These are phyloP conservation scores for Neodiprion virginianus DNA, from an alignment of 1,140 invertebrate species.

Conservation along the genomic window DNA sequence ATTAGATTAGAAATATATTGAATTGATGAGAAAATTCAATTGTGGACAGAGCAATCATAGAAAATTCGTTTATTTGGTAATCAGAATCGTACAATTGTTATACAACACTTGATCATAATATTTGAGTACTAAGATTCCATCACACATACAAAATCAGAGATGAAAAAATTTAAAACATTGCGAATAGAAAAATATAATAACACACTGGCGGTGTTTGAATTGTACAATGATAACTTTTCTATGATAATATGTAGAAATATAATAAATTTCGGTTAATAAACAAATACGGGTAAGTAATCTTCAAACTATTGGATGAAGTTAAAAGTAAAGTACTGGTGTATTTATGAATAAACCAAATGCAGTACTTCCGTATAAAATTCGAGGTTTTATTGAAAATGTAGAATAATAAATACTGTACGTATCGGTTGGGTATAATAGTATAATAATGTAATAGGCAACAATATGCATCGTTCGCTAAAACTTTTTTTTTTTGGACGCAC, in stretches of 20 bases:
- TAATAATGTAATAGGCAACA: slow-evolving; percentile 38
- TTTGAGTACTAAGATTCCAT: slow-evolving; percentile 3
- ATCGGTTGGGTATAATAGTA: slow-evolving; percentile 14
- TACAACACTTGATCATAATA: slow-evolving; percentile 8
- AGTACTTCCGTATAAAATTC: not conserved
- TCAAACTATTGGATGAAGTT: not conserved
- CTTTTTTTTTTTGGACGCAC: slow-evolving; percentile 25
- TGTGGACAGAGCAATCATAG: slow-evolving; percentile 32
- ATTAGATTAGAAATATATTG: not conserved
- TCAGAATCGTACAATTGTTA: slow-evolving; percentile 47
- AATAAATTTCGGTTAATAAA: too few relatives aligned
- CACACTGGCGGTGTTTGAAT: not conserved
- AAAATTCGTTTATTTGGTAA: slow-evolving; percentile 52
- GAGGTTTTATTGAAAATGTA: not conserved
- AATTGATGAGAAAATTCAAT: not conserved
- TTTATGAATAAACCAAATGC: not conserved
- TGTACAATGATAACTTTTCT: not conserved
- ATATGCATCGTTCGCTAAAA: slow-evolving; percentile 31
- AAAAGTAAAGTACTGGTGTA: not conserved
- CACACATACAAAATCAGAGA: slow-evolving; percentile 3
- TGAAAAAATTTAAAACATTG: not conserved
- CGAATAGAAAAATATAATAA: slow-evolving; percentile 2
- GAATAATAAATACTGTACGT: slow-evolving; percentile 18
- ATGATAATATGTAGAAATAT: too few relatives aligned
- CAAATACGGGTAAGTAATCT: not conserved